Evolutionary conservation across 2,113 vertebrate species (phyloP).

Genomic region (Paradisaea rubra): DNA sequence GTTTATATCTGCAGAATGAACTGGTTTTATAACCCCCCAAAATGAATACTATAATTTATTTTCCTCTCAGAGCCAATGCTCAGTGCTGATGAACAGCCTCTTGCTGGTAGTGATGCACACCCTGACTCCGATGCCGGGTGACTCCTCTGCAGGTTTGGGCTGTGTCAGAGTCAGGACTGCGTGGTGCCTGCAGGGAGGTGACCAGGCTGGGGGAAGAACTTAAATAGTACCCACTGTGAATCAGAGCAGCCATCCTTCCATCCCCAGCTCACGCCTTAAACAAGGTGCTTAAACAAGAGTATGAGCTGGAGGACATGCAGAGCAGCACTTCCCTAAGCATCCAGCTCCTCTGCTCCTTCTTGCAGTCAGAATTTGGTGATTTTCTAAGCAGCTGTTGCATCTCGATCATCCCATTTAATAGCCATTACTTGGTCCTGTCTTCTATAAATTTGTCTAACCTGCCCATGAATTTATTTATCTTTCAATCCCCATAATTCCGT

Average conservation of each 20-base stretch:
- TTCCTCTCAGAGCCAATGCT: neutral
- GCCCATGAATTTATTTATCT: neutral
- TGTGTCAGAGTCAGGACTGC: neutral
- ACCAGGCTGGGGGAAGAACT: neutral
- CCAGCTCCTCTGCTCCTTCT: neutral
- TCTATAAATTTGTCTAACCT: neutral
- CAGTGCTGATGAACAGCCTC: neutral
- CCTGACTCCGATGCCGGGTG: neutral
- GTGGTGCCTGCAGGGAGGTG: neutral
- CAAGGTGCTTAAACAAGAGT: neutral
- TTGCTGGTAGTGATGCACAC: neutral
- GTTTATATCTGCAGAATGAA: conserved; percentile 39
- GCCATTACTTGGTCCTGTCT: neutral
- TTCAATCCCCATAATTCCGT: neutral
- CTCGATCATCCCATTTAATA: accelerated
- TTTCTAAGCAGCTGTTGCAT: neutral
- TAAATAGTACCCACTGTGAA: neutral
- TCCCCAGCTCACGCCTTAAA: neutral
- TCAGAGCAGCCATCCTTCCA: neutral
- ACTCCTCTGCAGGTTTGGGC: neutral
- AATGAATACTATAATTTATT: conserved; percentile 23
- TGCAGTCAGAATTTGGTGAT: neutral
- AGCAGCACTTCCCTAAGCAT: neutral
- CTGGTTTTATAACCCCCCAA: conserved; percentile 17
- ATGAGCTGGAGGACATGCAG: neutral